Evolutionary conservation across 37 sponge, comb jelly and placozoan species (phyloP), one percentile per base, ranked within the genome.

Genomic region (Petrosia ficiformis): DNA sequence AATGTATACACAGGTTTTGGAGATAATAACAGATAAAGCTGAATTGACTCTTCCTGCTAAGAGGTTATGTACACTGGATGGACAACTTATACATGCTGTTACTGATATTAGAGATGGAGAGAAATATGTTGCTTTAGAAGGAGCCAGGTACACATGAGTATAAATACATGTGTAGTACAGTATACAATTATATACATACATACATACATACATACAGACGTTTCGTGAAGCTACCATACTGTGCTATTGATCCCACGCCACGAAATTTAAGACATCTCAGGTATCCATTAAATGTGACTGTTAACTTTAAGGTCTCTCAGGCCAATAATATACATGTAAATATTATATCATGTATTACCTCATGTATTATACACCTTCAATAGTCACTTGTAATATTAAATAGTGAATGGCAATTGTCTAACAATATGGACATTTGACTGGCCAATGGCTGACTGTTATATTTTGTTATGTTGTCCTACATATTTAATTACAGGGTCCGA

Each of bases 51-150:
- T 85, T 39, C 91, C 91, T 42, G 91, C 75, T 24, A 84, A 90
- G 48, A 61, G 82, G 22, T 35, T 90, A 28, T 90, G 71, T 33
- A 90, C 86, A 38, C 39, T 90, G 30, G 91, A 85, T 67, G 91
- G 91, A 16, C 61, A 44, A 39, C 26, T 44, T 2, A 52, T 90
- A 26, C 71, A 83, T 26, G 38, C 77, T 71, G 71, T 83, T 5
- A 63, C 42, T 11, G 82, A 81, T 26, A 54, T 90, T 3, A 72
- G 73, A 57, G 78, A 90, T 73, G 82, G 80, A 59, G 82, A 78
- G 42, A 76, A 85, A 39, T 90, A 90, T 73, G 91, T 90, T 29
- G 91, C 82, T 24, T 34, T 90, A 8, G 82, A 85, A 54, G 91
- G 91, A 28, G 42, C 68, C 65, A 90, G 69, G 80, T 79, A 70